Base-by-base conservation (phyloP, 1,140 invertebrate species). In the Magallana ariakensis region DNA sequence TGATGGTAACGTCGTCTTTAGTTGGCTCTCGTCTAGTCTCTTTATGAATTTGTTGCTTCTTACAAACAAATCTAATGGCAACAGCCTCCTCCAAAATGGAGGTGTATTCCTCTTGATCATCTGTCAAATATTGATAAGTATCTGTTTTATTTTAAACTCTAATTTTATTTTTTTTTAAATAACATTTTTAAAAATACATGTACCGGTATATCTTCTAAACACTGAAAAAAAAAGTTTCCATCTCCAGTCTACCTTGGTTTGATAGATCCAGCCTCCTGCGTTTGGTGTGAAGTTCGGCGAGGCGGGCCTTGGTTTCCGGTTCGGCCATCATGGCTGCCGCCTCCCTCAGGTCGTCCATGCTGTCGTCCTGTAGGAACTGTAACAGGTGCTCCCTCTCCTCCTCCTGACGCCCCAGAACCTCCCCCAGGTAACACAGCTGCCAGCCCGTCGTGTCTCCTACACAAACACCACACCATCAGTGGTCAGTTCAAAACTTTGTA, bases 41-140 rank as follows among this genome's bases (percentile, higher is more conserved):
- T 53, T 62, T 54, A 0, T 75, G 54, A 53, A 87, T 66, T 16
- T 86, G 56, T 60, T 16, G 16, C 58, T 89, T 87, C 80, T 87
- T 90, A 81, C 90, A 87, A 7, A 92, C 89, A 53, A 84, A 86
- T 55, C 90, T 86, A 4, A 94, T 89, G 6, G 93, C 93, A 11
- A 91, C 92, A 80, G 92, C 91, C 84, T 94, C 93, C 81, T 94
- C 93, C 46, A 94, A 81, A 53, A 94, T 90, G 84, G 70, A 85
- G 11, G 88, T 87, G 80, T 92, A 87, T 33, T 94, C 93, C 15
- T 93, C 92, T 70, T 89, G 81, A 66, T 56, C 80, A 56, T 82
- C 54, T 82, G 54, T 10, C 46, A 56, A 55, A 82, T 4, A 46
- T 46, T 46, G 33, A 0, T 46, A 46, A 0, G 33, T 46, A 46